A percentile compares a stretch with the other conserved stretches of the same genome.
These are phyloP conservation scores for Iguana delicatissima DNA, from an alignment of 2,797 vertebrate genomes.

Conservation along the genomic window DNA sequence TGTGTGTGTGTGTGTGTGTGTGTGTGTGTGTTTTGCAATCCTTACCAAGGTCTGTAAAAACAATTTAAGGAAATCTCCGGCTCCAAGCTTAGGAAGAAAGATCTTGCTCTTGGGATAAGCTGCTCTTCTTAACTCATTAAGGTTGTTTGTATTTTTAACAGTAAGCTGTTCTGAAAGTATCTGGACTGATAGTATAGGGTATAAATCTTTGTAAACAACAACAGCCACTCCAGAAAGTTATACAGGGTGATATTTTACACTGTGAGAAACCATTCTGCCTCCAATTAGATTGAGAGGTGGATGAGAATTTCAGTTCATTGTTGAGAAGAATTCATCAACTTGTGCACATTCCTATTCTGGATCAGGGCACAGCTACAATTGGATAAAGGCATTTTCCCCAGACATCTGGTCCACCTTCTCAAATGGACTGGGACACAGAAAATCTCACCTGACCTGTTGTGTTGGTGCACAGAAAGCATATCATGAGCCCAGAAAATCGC, in stretches of 20 bases:
- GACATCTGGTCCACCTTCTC: too few species aligned
- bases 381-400: too few species aligned
- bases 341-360: neutral
- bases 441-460: neutral
- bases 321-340: neutral
- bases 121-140: neutral
- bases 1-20: too few species aligned
- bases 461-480: neutral
- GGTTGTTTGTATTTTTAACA: conserved; percentile 9
- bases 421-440: neutral
- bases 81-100: neutral
- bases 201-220: conserved; percentile 3
- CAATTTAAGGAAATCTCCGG: neutral
- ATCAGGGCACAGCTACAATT: too few species aligned
- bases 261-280: neutral
- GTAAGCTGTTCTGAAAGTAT: neutral
- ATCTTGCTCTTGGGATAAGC: neutral
- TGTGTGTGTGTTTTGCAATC: neutral
- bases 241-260: neutral
- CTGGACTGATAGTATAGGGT: neutral
- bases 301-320: neutral
- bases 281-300: neutral
- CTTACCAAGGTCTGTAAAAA: neutral
- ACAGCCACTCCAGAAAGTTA: neutral
- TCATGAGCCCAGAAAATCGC: neutral